Evolutionary conservation across 2,797 vertebrate genomes (phyloP).

Genomic region (Scarus forsteni): DNA sequence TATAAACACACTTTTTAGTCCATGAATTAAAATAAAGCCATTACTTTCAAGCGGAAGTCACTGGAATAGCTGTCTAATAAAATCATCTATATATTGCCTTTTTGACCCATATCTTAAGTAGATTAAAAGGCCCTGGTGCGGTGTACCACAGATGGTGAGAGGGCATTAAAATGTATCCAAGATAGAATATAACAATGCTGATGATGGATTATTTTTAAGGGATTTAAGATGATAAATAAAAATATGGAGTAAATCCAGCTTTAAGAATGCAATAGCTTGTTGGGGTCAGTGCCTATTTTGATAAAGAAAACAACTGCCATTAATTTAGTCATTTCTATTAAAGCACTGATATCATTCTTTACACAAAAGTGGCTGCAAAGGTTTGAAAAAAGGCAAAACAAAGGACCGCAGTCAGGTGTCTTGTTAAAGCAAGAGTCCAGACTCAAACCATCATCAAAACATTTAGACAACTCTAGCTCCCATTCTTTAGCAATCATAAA

Average conservation of each 20-base stretch:
- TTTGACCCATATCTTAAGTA: background rate
- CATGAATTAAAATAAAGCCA: conserved; percentile 3
- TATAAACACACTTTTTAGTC: conserved; percentile 14
- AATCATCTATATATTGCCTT: background rate
- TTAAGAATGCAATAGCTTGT: conserved; percentile 1
- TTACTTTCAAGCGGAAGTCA: background rate
- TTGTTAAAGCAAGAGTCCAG: background rate
- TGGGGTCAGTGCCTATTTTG: background rate
- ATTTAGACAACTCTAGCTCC: too few species aligned
- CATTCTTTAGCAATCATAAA: background rate
- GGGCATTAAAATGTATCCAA: background rate
- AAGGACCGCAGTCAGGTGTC: background rate
- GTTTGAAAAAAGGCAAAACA: background rate
- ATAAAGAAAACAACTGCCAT: background rate
- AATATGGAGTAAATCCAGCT: background rate
- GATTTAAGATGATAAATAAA: background rate
- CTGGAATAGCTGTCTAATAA: background rate
- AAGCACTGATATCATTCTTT: background rate
- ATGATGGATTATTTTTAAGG: too few species aligned
- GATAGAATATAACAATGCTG: background rate
- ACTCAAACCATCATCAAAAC: background rate
- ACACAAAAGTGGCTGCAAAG: background rate
- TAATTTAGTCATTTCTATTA: background rate
- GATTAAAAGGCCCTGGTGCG: background rate
- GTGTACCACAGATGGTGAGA: background rate